Evolutionary conservation across 2,113 vertebrate genomes (phyloP), one percentile per base, ranked within the genome.

Genomic region (Xiphophorus hellerii): DNA sequence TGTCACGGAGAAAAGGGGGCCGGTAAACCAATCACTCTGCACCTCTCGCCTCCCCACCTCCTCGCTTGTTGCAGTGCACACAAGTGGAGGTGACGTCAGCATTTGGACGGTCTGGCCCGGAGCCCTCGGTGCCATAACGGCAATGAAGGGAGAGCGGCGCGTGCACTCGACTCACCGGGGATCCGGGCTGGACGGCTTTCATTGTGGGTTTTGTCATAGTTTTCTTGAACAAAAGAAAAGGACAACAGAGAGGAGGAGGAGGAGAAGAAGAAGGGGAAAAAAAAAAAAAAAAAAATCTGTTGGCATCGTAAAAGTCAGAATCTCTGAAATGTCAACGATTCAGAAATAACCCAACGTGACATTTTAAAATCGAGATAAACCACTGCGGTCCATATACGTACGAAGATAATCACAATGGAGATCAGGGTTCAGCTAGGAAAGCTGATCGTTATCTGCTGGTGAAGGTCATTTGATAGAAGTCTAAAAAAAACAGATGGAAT

Each of bases 31-130:
- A 93, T 94, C 92, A 92, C 93, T 90, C 92, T 90, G 91, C 76
- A 28, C 79, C 85, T 65, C 84, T 54, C 78, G 5, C 31, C 31
- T 5, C 69, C 81, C 82, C 80, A 74, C 82, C 65, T 44, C 17
- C 37, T 35, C 15, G n/a, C 73, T 77, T 81, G 10, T 78, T 86
- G 90, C 86, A 76, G 86, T 89, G 88, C 77, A 91, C 90, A 87
- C 82, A 88, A 91, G 90, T 88, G 87, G 84, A 69, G 93, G 88
- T 94, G 94, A 95, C 91, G 93, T 95, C 94, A 95, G 91, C 90
- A 84, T 89, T 90, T 65, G 88, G 89, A 92, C 85, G 74, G 88
- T 83, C 90, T 94, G 94, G 93, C 92, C 88, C 77, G 0, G 76
- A 83, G 92, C 94, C 93, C 85, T 90, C 77, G 86, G 77, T 81